Evolutionary conservation across 2,113 vertebrate species (phyloP).

Genomic region (Upupa epops): DNA sequence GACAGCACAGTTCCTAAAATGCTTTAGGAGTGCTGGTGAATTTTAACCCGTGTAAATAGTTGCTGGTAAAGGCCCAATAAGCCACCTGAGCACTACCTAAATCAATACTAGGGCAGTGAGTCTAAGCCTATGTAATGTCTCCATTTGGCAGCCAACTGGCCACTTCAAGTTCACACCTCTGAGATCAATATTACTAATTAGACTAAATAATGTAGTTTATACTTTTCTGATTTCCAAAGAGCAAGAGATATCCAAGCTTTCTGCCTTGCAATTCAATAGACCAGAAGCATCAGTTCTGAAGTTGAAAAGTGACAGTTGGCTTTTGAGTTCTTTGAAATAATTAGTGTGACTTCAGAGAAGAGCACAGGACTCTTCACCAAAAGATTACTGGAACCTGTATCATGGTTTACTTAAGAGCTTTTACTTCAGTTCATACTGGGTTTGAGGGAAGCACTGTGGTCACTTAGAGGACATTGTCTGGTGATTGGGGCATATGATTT

Average conservation of each 20-base stretch:
- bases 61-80: neutral
- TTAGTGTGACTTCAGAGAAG: neutral
- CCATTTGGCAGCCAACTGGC: neutral
- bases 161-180: neutral
- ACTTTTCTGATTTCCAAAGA: neutral
- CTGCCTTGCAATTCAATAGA: neutral
- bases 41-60: neutral
- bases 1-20: neutral
- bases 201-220: neutral
- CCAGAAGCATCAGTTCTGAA: neutral
- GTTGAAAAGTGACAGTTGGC: neutral
- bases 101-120: neutral
- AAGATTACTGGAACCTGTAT: neutral
- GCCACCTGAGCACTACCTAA: neutral
- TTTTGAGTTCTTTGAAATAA: constrained; percentile 1
- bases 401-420: fast-evolving
- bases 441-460: neutral
- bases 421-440: neutral
- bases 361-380: neutral
- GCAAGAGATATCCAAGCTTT: neutral
- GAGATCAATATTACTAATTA: neutral
- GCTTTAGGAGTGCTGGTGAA: neutral
- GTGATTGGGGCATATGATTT: neutral
- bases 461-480: neutral
- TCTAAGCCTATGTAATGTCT: fast-evolving